These are phyloP conservation scores for Piscicola geometra DNA, from an alignment of 2,888 invertebrate species.

Conservation along the genomic window DNA sequence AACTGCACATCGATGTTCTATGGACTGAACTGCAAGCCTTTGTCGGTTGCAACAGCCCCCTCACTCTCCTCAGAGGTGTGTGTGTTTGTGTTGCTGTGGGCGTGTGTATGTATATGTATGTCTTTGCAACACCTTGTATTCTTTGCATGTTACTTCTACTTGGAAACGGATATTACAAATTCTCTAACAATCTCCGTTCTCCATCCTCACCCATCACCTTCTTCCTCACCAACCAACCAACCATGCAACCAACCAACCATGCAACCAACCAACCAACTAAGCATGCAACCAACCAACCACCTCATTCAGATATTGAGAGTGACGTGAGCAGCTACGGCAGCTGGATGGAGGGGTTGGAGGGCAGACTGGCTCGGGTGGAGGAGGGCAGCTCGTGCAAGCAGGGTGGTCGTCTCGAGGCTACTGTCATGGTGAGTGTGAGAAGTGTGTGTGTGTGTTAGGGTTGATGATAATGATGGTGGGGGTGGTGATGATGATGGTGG, in stretches of 20 bases:
- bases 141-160: too few species aligned
- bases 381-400: not conserved
- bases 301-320: not conserved
- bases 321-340: not conserved
- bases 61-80: not conserved
- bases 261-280: too few species aligned
- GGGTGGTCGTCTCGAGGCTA: not conserved
- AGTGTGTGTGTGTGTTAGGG: not conserved
- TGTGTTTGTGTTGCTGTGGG: not conserved
- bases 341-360: not conserved
- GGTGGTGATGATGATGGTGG: too few species aligned
- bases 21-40: conserved; percentile 17
- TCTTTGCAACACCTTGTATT: too few species aligned
- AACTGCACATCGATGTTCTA: not conserved
- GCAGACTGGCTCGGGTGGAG: not conserved
- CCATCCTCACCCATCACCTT: too few species aligned
- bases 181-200: too few species aligned
- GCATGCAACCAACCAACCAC: not conserved
- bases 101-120: too few species aligned
- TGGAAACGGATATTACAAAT: too few species aligned
- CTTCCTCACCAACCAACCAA: too few species aligned
- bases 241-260: too few species aligned
- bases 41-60: not conserved
- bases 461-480: too few species aligned
- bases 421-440: not conserved